Base-by-base conservation (phyloP, 2,888 invertebrate species). In the Macrophya alboannulata region DNA sequence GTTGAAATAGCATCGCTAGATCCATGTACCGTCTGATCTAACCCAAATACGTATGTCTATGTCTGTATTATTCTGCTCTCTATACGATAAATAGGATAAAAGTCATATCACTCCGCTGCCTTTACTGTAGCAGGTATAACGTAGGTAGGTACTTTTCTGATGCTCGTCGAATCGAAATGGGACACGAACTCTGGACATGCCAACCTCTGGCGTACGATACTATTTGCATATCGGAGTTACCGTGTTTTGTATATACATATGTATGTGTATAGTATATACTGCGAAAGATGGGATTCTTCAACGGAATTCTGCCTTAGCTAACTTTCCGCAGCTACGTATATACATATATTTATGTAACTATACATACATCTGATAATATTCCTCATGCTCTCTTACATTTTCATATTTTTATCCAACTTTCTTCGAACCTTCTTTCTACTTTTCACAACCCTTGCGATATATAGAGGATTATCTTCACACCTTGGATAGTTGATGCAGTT, bases 211-310 rank as follows among this genome's bases (percentile, higher is more conserved):
- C 51, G 31, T 76, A 31, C 31, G 76, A 51, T 79, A 79, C 21
- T 43, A 79, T 79, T 79, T 79, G 79, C 81, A 81, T 81, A 81
- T 81, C 81, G 62, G 43, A 62, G 81, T 43, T 62, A 62, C 59
- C 59, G 62, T 59, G 43, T 31, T n/a, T 40, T 62, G 10, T 45
- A 12, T 21, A n/a, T 31, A 17, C 4, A 55, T 55, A n/a, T 31
- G 37, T 17, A 55, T 55, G 10, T 55, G 15, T 55, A 17, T 48
- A n/a, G 68, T 68, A 68, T 68, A 68, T 37, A 68, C 68, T 17
- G 68, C 40, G 37, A 51, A 51, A 31, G 37, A 51, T 51, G 51
- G 51, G 55, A 77, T 77, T 62, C 21, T 17, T 21, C 10, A 37
- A 37, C 68, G 68, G 68, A 68, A 68, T 68, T 68, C 68, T 37